phyloP scores from a whole-genome alignment of 2,888 invertebrate species.

The Syrphus vitripennis region DNA sequence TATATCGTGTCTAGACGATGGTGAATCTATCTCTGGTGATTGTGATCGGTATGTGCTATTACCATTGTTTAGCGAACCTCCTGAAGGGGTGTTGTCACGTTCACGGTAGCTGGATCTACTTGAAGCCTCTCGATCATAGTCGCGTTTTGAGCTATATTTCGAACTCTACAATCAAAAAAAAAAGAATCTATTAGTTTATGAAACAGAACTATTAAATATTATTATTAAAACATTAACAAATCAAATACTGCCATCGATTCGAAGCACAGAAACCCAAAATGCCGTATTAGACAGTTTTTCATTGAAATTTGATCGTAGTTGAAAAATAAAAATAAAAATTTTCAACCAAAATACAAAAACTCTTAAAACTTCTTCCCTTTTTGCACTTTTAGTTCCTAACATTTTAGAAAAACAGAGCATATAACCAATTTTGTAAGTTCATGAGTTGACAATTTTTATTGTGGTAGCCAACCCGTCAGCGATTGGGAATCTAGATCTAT shows the following conservation, averaged over 20 bases:
- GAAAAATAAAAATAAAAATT: too few relatives aligned
- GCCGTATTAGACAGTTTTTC: too few relatives aligned
- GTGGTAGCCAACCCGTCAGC: too few relatives aligned
- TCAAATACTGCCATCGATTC: not conserved
- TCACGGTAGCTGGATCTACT: conserved; percentile 80
- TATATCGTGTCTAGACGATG: conserved; percentile 82
- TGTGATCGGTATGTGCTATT: conserved; percentile 89
- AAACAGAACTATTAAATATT: not conserved
- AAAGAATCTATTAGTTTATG: conserved; percentile 40
- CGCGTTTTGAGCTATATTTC: conserved; percentile 90
- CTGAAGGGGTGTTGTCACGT: conserved; percentile 79
- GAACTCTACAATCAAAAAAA: conserved; percentile 84
- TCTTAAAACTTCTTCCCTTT: too few relatives aligned
- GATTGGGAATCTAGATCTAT: too few relatives aligned
- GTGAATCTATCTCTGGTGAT: conserved; percentile 89
- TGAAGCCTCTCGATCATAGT: conserved; percentile 82
- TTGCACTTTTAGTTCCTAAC: too few relatives aligned
- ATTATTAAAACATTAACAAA: not conserved
- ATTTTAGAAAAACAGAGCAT: too few relatives aligned
- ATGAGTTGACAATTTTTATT: too few relatives aligned
- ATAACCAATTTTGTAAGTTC: too few relatives aligned
- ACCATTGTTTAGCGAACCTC: conserved; percentile 82
- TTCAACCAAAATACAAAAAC: too few relatives aligned
- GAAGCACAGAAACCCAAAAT: not conserved
- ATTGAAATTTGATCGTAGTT: too few relatives aligned